Base-by-base conservation (phyloP, 2,888 invertebrate species). In the Drosophila incognita region DNA sequence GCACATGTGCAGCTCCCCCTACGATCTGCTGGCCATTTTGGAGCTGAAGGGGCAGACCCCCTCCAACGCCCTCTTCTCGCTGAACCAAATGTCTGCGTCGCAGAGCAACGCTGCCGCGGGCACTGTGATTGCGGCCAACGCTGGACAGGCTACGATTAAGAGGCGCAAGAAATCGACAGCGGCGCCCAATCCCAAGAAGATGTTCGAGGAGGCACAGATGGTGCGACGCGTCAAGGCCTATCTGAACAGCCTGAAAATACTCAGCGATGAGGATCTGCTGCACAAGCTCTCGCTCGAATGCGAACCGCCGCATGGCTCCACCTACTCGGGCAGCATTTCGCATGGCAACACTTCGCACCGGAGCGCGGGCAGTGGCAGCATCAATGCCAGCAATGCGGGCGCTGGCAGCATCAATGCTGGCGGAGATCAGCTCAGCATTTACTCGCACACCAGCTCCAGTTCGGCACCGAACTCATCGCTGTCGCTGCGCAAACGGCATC, bases 191-290 rank as follows among this genome's bases (percentile, higher is more conserved):
- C 97, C 98, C 60, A 99, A 99, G 94, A 99, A 98, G 93, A 99
- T 99, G 98, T 99, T 98, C 93, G 99, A 99, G 93, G 99, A 99
- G 94, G 98, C 99, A 36, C 98, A 99, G 94, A 99, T 99, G 99
- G 98, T 99, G 65, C 95, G 99, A 36, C 95, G 99, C 66, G 99
- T 99, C 7, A 98, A 99, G 93, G 97, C 99, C 4, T 99, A 99
- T 94, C 94, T 99, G 70, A 96, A 97, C 81, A 97, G 97, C 88
- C 96, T 99, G 94, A 96, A 97, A 87, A 93, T 93, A 35, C 97
- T 97, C 85, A 97, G 96, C 15, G 98, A 99, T 91, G 99, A 99
- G 93, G 96, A 97, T 83, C 95, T 96, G 69, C 94, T 99, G 69
- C 98, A 98, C 91, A 96, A 96, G 61, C 94, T 99, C 92, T 99